Evolutionary conservation across 2,888 invertebrate genomes (phyloP).

Genomic region (Watsonalla binaria): DNA sequence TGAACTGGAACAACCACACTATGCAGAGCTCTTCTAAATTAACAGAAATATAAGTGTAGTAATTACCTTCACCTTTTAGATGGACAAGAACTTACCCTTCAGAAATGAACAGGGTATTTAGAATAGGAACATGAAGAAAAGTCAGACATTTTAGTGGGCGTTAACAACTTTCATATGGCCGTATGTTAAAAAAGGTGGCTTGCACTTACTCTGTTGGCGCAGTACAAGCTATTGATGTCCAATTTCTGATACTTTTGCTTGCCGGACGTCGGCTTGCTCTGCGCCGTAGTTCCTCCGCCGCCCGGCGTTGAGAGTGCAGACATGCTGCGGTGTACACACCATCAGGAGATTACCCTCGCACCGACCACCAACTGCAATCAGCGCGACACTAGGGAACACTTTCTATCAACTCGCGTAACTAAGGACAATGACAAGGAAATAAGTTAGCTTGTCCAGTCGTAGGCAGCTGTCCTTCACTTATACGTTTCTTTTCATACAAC

Average conservation of each 20-base stretch:
- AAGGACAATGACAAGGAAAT: slow-evolving; percentile 8
- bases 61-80: too few species aligned
- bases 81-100: too few species aligned
- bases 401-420: slow-evolving; percentile 27
- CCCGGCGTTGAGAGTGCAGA: slow-evolving; percentile 95
- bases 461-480: slow-evolving; percentile 39
- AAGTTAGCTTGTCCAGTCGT: slow-evolving; percentile 14
- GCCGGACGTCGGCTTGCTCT: slow-evolving; percentile 81
- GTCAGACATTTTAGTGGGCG: slow-evolving; percentile 13
- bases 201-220: slow-evolving; percentile 87
- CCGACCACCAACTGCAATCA: slow-evolving; percentile 75
- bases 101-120: too few species aligned
- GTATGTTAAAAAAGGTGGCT: slow-evolving; percentile 1
- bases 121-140: not conserved
- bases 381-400: slow-evolving; percentile 23
- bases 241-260: slow-evolving; percentile 97
- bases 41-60: not conserved
- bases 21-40: not conserved
- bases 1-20: slow-evolving; percentile 22
- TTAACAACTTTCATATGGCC: slow-evolving; percentile 15
- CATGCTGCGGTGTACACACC: slow-evolving; percentile 97
- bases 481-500: slow-evolving; percentile 8
- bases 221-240: slow-evolving; percentile 98
- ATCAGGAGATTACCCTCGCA: slow-evolving; percentile 80
- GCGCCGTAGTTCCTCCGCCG: slow-evolving; percentile 78